Evolutionary conservation across 2,888 invertebrate species (phyloP), one percentile per base, ranked within the genome.

Genomic region (Ophioninae sp.): DNA sequence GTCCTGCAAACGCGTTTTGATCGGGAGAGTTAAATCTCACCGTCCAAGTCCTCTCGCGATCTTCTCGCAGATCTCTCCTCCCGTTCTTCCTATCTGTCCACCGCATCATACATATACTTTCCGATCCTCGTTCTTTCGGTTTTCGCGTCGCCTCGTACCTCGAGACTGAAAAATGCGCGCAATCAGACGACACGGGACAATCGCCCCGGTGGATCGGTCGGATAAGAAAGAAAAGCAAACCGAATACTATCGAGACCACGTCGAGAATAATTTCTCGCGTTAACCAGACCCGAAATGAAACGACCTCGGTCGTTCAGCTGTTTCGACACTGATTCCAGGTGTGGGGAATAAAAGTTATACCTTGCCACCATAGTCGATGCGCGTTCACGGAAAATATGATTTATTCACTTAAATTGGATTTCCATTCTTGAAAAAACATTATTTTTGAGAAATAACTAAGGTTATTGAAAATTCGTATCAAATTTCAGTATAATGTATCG

Each of bases 151-250:
- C 69, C 77, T 56, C 76, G 70, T 81, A 65, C 56, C 65, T 41
- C 37, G 73, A 64, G 61, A 72, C 56, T 82, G 88, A 87, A 82
- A 84, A 84, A 87, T 87, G 82, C 82, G 61, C 61, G 87, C 85
- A 86, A 87, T 87, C 85, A 86, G 83, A 82, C 76, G 84, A 86
- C 87, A 87, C 84, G 85, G 70, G 84, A 83, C 84, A 86, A 82
- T 84, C 84, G 80, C 82, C 64, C 50, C 85, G 68, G 59, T 75
- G 76, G 79, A 82, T 82, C 84, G 69, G 79, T n/a, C 68, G 75
- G 74, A 86, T 82, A 80, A 82, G 85, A 86, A 85, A 85, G 82
- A 85, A 84, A 41, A 56, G 30, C 7, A 75, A 75, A 50, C 21
- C 44, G 82, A 79, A 79, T 85, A 82, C 86, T 84, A 87, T 87